Evolutionary conservation across 92 coral and sea anemone species (phyloP).

Genomic region (Siderastrea siderea): DNA sequence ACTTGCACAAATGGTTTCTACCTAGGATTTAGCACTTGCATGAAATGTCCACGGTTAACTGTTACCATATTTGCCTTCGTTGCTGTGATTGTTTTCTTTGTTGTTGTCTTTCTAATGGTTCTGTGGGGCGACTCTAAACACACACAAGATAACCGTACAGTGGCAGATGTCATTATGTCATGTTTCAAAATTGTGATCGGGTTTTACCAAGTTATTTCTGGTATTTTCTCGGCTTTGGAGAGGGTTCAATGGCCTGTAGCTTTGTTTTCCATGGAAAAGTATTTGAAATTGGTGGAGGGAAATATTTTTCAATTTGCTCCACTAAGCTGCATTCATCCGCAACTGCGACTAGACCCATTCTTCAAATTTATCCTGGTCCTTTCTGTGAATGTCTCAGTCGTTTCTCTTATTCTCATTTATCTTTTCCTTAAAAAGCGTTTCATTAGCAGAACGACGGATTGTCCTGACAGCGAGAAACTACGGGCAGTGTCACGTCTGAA

Average conservation of each 20-base stretch:
- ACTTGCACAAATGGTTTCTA: constrained; percentile 22
- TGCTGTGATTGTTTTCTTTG: background rate
- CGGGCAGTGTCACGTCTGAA: constrained; percentile 1
- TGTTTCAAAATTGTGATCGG: too few relatives aligned
- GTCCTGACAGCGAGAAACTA: background rate
- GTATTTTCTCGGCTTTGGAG: too few relatives aligned
- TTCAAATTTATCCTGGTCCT: background rate
- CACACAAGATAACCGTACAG: constrained; percentile 27
- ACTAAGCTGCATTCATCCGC: constrained; percentile 32
- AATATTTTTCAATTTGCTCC: constrained; percentile 57
- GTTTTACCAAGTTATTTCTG: background rate
- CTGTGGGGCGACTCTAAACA: too few relatives aligned
- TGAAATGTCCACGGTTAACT: constrained; percentile 46
- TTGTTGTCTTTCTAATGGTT: too few relatives aligned
- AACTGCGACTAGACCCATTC: constrained; percentile 20
- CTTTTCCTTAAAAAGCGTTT: constrained; percentile 15
- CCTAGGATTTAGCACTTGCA: constrained; percentile 43
- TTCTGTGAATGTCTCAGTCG: too few relatives aligned
- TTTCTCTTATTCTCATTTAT: background rate
- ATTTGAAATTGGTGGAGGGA: constrained; percentile 35
- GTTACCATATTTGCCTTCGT: constrained; percentile 26
- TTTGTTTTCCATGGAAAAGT: background rate
- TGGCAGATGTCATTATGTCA: constrained; percentile 50
- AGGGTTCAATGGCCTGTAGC: too few relatives aligned
- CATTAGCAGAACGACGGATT: background rate